Conservation (phyloP, 2,888 invertebrate species). For the Trileptium ribeirensis region DNA sequence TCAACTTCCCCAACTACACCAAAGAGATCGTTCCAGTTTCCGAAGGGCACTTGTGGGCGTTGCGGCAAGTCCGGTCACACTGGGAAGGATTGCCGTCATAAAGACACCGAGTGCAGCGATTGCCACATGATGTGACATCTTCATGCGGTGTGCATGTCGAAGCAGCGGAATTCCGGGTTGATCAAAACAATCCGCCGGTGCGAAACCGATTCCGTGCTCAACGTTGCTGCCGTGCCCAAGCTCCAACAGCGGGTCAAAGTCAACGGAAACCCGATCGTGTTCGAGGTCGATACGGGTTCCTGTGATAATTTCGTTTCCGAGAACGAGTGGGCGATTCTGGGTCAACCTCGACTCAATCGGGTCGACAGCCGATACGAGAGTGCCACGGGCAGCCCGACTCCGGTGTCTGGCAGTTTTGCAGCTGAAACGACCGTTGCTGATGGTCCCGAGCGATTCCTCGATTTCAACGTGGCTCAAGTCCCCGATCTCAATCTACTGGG, state of each 20-base stretch:
- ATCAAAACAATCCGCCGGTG: background rate
- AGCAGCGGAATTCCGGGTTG: too few relatives aligned
- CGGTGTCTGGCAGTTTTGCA: too few relatives aligned
- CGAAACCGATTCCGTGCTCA: background rate
- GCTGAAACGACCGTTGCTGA: too few relatives aligned
- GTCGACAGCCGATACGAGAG: too few relatives aligned
- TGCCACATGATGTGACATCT: background rate
- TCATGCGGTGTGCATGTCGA: background rate
- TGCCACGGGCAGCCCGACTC: too few relatives aligned
- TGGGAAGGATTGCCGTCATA: background rate
- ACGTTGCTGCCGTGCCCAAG: constrained; percentile 16
- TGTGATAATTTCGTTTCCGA: constrained; percentile 8
- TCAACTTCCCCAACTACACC: too few relatives aligned
- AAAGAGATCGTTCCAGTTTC: too few relatives aligned
- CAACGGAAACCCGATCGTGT: constrained; percentile 1
- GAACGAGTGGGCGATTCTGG: background rate
- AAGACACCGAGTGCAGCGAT: background rate
- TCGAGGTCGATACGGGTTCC: constrained; percentile 26
- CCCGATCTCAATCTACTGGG: constrained; percentile 1
- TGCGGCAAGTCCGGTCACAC: background rate
- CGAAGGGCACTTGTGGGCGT: background rate
- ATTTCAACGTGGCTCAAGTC: background rate
- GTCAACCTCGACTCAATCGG: too few relatives aligned
- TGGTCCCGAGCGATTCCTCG: background rate
- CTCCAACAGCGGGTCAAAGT: constrained; percentile 13